Base-by-base conservation (phyloP, 2,888 invertebrate species). In the Drosophila differens region DNA sequence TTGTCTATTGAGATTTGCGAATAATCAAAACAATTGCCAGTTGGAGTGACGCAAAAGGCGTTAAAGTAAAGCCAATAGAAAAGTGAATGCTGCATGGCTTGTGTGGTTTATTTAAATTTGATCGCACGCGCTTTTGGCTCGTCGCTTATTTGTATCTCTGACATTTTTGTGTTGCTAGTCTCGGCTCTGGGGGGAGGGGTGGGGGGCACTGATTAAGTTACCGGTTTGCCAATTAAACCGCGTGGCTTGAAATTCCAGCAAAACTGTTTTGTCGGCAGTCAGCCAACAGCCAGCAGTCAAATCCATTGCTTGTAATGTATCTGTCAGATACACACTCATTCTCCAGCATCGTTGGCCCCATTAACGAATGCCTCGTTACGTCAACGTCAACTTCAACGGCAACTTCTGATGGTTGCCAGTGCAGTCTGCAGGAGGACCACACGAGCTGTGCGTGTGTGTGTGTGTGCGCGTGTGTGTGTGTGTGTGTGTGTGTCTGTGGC, bases 221-320 rank as follows among this genome's bases (percentile, higher is more conserved):
- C 85, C 85, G 85, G 82, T 82, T 83, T 84, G 76, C 55, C 75
- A 75, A 75, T 78, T 71, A 78, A 79, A 66, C 80, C 79, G 73
- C 79, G 67, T 68, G 63, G 73, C 73, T 53, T 68, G 63, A 80
- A 80, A 83, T 83, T 75, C 79, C 81, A 70, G 76, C 67, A 49
- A 65, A 65, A 66, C 41, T 16, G n/a, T 32, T 58, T 44, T 32
- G 28, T n/a, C 19, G 32, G 32, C 66, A n/a, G 60, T 25, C 25
- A 33, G 55, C 41, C 41, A 41, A 0, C 28, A 39, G 39, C 25
- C 54, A 55, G 19, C 55, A 55, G 28, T 57, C 73, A 57, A 55
- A 73, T 47, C 58, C 68, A 63, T 51, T 53, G 68, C 62, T 71
- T 77, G 82, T 76, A 82, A 82, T 84, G 74, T 79, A 82, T 82